These are phyloP conservation scores for Tridacna gigas DNA, from an alignment of 2,888 invertebrate species.

Conservation along the genomic window DNA sequence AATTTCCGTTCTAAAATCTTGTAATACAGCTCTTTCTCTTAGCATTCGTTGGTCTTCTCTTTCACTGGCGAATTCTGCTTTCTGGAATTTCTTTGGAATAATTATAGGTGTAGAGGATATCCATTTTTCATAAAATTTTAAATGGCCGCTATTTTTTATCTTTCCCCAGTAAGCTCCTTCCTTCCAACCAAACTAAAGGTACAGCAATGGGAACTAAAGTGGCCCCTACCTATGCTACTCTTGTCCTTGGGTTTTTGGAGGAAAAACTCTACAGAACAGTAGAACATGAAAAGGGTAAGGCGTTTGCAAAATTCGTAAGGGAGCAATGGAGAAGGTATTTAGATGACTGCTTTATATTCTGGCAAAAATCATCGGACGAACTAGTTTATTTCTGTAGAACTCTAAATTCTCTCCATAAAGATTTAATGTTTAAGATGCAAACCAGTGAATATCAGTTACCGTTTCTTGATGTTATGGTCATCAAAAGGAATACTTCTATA, in stretches of 20 bases:
- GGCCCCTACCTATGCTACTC: not conserved
- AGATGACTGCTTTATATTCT: conserved; percentile 11
- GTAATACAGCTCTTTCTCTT: too few relatives aligned
- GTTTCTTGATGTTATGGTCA: not conserved
- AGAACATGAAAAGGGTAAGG: not conserved
- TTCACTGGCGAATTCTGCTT: too few relatives aligned
- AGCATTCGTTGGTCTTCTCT: too few relatives aligned
- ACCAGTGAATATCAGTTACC: not conserved
- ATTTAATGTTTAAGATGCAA: not conserved
- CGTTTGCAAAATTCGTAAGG: not conserved
- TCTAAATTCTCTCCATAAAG: not conserved
- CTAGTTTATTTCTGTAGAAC: not conserved
- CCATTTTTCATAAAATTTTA: too few relatives aligned
- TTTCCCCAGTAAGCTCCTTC: too few relatives aligned
- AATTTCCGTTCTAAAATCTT: too few relatives aligned
- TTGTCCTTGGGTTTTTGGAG: not conserved
- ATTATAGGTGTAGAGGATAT: too few relatives aligned
- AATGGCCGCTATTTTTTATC: too few relatives aligned
- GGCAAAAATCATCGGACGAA: not conserved
- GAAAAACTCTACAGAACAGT: not conserved
- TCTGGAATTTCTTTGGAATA: too few relatives aligned
- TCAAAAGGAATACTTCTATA: not conserved
- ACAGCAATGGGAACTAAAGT: conserved; percentile 3
- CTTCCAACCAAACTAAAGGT: not conserved
- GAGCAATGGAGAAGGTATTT: not conserved